These are phyloP conservation scores for Porites divaricata DNA, from an alignment of 92 coral and sea anemone species.

Conservation along the genomic window DNA sequence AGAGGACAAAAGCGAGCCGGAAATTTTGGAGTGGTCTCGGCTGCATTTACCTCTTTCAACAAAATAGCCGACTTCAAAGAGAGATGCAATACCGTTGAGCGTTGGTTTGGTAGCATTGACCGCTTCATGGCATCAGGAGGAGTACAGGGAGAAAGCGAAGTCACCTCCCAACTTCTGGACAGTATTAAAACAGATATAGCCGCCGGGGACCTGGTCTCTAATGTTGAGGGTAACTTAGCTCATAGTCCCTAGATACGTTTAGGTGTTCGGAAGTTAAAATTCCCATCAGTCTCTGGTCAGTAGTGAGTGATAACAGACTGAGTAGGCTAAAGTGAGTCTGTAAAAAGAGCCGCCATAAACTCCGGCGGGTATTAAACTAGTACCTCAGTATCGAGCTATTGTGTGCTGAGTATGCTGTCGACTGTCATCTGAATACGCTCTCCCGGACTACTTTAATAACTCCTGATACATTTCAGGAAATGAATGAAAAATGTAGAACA, in stretches of 20 bases:
- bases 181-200: constrained; percentile 1
- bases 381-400: no score
- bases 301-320: no score
- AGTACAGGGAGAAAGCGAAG: background rate
- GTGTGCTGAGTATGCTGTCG: no score
- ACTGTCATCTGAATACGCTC: no score
- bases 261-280: no score
- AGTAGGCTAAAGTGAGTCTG: no score
- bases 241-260: background rate
- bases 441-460: no score
- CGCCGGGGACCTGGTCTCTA: background rate
- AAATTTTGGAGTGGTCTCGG: constrained; percentile 16
- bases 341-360: no score
- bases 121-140: constrained; percentile 41
- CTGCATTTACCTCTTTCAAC: constrained; percentile 19
- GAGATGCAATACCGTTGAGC: constrained; percentile 18
- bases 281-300: no score
- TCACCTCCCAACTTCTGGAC: constrained; percentile 13
- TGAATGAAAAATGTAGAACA: no score
- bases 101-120: constrained; percentile 37
- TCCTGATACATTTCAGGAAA: no score
- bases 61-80: constrained; percentile 31
- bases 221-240: constrained; percentile 8
- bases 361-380: no score
- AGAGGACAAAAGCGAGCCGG: constrained; percentile 6